phyloP scores from a whole-genome alignment of 1,140 invertebrate species.

The Macrocentrus cingulum region DNA sequence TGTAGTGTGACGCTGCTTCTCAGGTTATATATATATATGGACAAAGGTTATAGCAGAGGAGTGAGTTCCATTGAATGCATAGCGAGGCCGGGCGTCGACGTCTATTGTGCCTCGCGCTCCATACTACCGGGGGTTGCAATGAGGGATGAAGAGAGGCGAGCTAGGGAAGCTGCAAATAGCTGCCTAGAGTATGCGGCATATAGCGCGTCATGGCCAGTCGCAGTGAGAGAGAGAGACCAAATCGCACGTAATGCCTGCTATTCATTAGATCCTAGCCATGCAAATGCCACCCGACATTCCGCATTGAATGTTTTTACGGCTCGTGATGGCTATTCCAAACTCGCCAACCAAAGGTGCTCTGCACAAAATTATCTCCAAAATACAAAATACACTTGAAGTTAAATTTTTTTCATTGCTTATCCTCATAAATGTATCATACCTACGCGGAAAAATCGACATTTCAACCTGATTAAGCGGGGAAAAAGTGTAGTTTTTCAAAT shows the following conservation, averaged over 20 bases:
- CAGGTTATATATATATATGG: too few species aligned
- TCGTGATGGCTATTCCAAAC: conserved; percentile 19
- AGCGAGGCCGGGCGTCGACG: conserved; percentile 35
- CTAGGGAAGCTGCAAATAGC: conserved; percentile 38
- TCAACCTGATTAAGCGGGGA: too few species aligned
- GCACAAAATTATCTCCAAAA: not conserved
- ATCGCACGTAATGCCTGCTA: conserved; percentile 49
- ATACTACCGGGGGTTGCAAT: not conserved
- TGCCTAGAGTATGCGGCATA: conserved; percentile 31
- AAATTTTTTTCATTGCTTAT: too few species aligned
- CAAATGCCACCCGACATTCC: conserved; percentile 49
- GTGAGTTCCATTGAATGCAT: conserved; percentile 38
- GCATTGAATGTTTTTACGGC: conserved; percentile 41
- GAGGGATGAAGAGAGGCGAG: conserved; percentile 7
- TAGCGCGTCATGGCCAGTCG: conserved; percentile 34
- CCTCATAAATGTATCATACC: too few species aligned
- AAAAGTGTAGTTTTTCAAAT: too few species aligned
- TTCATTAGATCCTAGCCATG: conserved; percentile 51
- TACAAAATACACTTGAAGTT: not conserved
- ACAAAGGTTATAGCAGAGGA: too few species aligned
- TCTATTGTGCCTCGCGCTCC: conserved; percentile 32
- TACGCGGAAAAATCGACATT: too few species aligned
- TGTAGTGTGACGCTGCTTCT: too few species aligned
- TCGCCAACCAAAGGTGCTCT: conserved; percentile 16
- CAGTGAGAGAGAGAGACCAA: conserved; percentile 45